Evolutionary conservation across 1,140 invertebrate species (phyloP).

Genomic region (Dendroctonus valens): DNA sequence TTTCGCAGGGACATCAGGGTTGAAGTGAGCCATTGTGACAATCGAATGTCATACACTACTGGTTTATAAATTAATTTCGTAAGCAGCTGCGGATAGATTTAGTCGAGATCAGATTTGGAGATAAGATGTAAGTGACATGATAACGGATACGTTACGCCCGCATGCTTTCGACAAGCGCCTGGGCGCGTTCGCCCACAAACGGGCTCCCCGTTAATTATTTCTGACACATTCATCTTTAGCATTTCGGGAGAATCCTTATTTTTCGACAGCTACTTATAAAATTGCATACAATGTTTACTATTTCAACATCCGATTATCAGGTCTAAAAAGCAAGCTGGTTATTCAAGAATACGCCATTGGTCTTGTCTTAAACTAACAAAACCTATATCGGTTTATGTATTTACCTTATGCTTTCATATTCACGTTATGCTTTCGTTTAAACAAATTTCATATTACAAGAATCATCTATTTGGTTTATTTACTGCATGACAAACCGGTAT

Average conservation of each 20-base stretch:
- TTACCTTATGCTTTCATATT: no score
- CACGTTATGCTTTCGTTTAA: no score
- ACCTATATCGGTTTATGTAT: no score
- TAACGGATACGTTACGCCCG: constrained; percentile 28
- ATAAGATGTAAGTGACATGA: constrained; percentile 30
- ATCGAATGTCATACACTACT: constrained; percentile 20
- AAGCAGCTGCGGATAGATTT: constrained; percentile 26
- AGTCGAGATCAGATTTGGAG: constrained; percentile 24
- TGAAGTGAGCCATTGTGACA: constrained; percentile 6
- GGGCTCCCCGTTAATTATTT: constrained; percentile 22
- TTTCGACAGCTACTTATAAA: no score
- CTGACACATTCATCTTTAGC: constrained; percentile 21
- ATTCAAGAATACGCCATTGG: no score
- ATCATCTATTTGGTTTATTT: no score
- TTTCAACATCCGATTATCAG: no score
- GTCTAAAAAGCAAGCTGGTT: no score
- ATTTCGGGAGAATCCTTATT: background rate
- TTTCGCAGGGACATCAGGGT: background rate
- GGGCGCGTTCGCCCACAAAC: constrained; percentile 9
- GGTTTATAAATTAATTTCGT: constrained; percentile 28
- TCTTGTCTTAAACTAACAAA: no score
- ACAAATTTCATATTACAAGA: no score
- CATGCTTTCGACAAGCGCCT: constrained; percentile 24
- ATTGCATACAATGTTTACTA: no score
- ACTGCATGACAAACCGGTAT: no score